phyloP scores from a whole-genome alignment of 2,797 vertebrate species.

The Sebastes hubbsi region DNA sequence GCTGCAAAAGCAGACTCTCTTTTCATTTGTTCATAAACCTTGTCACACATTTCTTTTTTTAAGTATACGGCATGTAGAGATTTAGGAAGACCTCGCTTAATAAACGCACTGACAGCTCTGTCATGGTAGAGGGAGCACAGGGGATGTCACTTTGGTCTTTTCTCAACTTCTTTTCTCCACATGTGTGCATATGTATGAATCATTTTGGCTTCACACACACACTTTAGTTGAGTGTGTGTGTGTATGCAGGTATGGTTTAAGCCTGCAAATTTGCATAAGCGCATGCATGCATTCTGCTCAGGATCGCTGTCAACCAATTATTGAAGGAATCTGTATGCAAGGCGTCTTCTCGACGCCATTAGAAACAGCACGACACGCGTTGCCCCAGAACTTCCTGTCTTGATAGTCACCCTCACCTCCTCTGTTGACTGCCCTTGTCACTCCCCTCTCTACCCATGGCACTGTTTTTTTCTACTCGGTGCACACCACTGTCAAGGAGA shows the following conservation, averaged over 20 bases:
- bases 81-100: constrained; percentile 22
- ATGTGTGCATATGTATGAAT: constrained; percentile 36
- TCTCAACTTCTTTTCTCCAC: not conserved
- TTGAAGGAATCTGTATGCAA: constrained; percentile 62
- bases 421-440: constrained; percentile 53
- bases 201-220: constrained; percentile 17
- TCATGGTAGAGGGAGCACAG: constrained; percentile 7
- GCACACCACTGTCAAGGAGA: constrained; percentile 48
- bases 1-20: constrained; percentile 19
- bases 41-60: constrained; percentile 4
- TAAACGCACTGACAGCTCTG: constrained; percentile 24
- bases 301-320: constrained; percentile 69
- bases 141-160: not conserved
- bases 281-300: constrained; percentile 60
- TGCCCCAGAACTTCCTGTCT: constrained; percentile 51
- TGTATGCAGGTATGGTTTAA: constrained; percentile 38
- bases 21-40: constrained; percentile 42
- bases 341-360: constrained; percentile 23
- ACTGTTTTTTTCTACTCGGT: constrained; percentile 26
- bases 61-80: constrained; percentile 1
- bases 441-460: constrained; percentile 42
- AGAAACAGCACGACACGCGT: constrained; percentile 41
- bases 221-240: not conserved
- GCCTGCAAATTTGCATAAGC: constrained; percentile 59
- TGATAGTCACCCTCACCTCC: constrained; percentile 68